Percentiles rank a stretch among this genome's conserved stretches.
These are phyloP conservation scores for Drosophila parthenogenetica DNA, from an alignment of 2,888 invertebrate genomes.

Conservation along the genomic window DNA sequence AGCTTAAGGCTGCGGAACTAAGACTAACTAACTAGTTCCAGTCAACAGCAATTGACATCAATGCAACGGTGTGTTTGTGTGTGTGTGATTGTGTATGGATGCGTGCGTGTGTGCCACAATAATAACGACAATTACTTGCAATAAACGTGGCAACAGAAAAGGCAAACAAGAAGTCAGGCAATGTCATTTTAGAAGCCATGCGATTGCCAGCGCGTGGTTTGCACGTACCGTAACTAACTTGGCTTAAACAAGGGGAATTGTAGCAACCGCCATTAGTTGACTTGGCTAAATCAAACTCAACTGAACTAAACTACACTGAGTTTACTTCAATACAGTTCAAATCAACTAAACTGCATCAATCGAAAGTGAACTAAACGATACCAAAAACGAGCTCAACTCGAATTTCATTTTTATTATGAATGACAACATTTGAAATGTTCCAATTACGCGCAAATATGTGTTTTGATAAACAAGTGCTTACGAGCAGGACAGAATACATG, in stretches of 20 bases:
- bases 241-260: constrained; percentile 20
- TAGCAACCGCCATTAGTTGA: constrained; percentile 65
- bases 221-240: constrained; percentile 16
- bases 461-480: constrained; percentile 49
- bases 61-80: constrained; percentile 8
- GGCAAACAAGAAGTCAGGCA: constrained; percentile 56
- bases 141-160: constrained; percentile 34
- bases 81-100: constrained; percentile 11
- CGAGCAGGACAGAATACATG: constrained; percentile 22
- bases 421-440: constrained; percentile 77
- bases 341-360: constrained; percentile 9
- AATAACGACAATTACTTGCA: constrained; percentile 37
- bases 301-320: constrained; percentile 3
- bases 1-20: constrained; percentile 1
- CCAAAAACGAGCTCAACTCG: constrained; percentile 23
- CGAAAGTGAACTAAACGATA: background rate
- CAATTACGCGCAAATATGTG: constrained; percentile 70
- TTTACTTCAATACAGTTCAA: background rate
- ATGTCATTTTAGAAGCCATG: constrained; percentile 49
- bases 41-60: constrained; percentile 10
- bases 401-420: constrained; percentile 68
- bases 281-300: constrained; percentile 5
- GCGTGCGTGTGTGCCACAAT: constrained; percentile 21
- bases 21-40: constrained; percentile 16
- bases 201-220: constrained; percentile 69